A percentile compares a stretch with the other conserved stretches of the same genome.
These are phyloP conservation scores for Drosophila nebulosa DNA, from an alignment of 1,140 invertebrate genomes.

Conservation along the genomic window DNA sequence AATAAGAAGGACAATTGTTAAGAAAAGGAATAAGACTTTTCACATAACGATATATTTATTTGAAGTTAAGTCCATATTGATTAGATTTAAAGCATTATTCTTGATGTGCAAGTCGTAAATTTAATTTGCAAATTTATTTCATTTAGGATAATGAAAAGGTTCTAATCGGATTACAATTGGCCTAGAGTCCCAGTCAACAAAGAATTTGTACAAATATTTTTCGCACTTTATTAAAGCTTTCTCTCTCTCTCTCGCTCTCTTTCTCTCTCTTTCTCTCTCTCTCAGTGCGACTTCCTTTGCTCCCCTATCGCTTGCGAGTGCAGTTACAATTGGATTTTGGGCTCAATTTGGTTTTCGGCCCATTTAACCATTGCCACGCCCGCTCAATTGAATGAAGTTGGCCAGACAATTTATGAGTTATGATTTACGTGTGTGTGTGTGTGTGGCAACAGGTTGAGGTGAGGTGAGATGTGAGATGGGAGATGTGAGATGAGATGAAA, in stretches of 20 bases:
- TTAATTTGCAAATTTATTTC: background rate
- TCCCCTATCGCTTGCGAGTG: background rate
- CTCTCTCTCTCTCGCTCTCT: background rate
- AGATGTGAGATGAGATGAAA: no score
- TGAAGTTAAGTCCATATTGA: no score
- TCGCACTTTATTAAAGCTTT: background rate
- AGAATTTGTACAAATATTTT: background rate
- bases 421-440: background rate
- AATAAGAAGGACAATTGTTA: no score
- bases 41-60: no score
- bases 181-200: background rate
- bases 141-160: background rate
- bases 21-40: no score
- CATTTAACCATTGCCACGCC: background rate
- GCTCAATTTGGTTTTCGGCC: background rate
- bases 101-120: no score
- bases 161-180: background rate
- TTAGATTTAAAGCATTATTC: no score
- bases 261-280: background rate
- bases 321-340: background rate
- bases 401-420: slow-evolving; percentile 1
- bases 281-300: background rate
- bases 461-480: no score
- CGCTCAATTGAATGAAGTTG: background rate
- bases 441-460: background rate